Conservation (phyloP, 2,888 invertebrate species). For the Rotaria sp. region DNA sequence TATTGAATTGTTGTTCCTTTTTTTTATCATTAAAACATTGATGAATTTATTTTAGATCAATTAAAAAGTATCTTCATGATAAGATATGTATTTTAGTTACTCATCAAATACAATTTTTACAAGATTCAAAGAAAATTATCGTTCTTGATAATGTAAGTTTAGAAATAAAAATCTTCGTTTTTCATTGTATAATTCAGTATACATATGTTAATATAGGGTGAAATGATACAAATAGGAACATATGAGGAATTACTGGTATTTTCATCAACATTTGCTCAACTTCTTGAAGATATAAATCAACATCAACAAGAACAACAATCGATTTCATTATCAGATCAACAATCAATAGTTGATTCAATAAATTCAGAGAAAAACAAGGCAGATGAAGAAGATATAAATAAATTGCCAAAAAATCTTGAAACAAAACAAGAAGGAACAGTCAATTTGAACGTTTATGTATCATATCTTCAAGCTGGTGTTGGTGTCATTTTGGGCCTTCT, state of each 20-base stretch:
- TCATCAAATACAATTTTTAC: constrained; percentile 71
- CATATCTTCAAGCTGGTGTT: too few relatives aligned
- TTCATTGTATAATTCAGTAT: background rate
- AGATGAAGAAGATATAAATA: too few relatives aligned
- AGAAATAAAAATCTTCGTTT: background rate
- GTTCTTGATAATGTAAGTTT: background rate
- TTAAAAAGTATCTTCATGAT: constrained; percentile 62
- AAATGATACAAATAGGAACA: constrained; percentile 17
- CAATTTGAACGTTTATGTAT: too few relatives aligned
- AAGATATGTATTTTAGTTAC: constrained; percentile 72
- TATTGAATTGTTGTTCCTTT: too few relatives aligned
- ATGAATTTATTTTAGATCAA: background rate
- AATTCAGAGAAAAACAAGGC: too few relatives aligned
- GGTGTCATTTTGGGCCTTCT: too few relatives aligned
- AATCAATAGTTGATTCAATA: too few relatives aligned
- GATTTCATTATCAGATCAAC: too few relatives aligned
- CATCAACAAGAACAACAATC: background rate
- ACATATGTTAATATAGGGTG: background rate
- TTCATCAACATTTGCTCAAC: background rate
- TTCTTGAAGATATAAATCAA: background rate
- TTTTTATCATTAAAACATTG: too few relatives aligned
- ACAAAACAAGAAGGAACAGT: too few relatives aligned
- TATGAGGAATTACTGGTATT: background rate
- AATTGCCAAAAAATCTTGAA: too few relatives aligned
- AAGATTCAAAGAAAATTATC: constrained; percentile 50